Base-by-base conservation (phyloP, 2,888 invertebrate species). In the Rotaria sp. region DNA sequence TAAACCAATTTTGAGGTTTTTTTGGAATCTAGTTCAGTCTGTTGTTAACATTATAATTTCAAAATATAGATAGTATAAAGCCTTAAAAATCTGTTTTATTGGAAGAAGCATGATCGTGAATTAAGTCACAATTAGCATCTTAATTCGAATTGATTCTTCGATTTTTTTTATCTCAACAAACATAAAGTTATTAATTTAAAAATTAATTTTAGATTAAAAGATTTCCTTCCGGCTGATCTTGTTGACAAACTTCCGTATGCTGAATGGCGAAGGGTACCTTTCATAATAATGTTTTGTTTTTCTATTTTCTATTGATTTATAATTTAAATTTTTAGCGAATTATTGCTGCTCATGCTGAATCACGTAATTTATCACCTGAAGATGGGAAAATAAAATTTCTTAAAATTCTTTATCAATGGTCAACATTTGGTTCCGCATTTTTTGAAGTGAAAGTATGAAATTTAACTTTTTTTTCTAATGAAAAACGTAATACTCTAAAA, bases 391-490 rank as follows among this genome's bases (percentile, higher is more conserved):
- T 98, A 88, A 95, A 95, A 85, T 99, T 99, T 93, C 93, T 99
- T 87, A 97, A 97, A 92, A 94, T 96, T 88, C 96, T 99, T 88
- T 96, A 96, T 91, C 94, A 96, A 89, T 99, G 98, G 98, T 97
- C 98, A 21, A 99, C 99, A 84, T 99, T 99, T 92, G 99, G 99
- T 45, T 99, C 99, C 0, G 98, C 99, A 2, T 99, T 99, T 93
- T 99, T 99, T 92, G 99, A 99, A 93, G 93, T 99, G 84, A 97
- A 97, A 90, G 92, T 92, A 88, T 96, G 92, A 91, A 8, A 50
- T 15, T 18, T 15, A 13, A 50, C 15, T 50, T 1, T 50, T 50
- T 50, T 50, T 50, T 5, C 11, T 45, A 45, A 8, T 5, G 11
- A 5, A 45, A 45, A 8, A 13, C 18, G 4, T 4, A 4, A 50